A percentile compares a stretch with the other conserved stretches of the same genome.
Conservation (phyloP, 2,888 invertebrate genomes). For the Brenthis daphne region DNA sequence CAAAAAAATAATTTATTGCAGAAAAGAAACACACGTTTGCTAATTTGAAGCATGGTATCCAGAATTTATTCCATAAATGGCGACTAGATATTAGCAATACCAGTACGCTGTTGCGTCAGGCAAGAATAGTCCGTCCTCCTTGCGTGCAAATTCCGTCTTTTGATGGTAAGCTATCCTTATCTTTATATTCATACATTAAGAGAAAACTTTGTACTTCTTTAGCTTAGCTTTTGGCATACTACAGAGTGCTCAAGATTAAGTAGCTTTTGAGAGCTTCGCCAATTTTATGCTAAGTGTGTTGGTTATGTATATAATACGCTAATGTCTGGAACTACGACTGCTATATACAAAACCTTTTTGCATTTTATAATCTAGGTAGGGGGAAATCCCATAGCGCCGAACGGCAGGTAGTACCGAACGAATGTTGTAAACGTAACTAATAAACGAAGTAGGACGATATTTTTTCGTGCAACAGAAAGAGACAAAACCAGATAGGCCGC, state of each 20-base stretch:
- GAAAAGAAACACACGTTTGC: conserved; percentile 33
- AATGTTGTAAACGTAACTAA: not conserved
- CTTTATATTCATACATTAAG: not conserved
- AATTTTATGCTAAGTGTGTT: too few relatives aligned
- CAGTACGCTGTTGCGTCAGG: conserved; percentile 48
- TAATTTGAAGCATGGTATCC: conserved; percentile 27
- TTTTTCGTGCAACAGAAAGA: too few relatives aligned
- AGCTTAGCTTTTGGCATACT: too few relatives aligned
- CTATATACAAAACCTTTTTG: too few relatives aligned
- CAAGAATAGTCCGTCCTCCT: conserved; percentile 60
- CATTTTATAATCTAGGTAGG: not conserved
- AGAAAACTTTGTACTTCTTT: too few relatives aligned
- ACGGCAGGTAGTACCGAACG: not conserved
- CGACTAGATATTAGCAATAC: conserved; percentile 50
- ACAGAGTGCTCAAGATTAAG: too few relatives aligned
- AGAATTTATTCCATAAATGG: conserved; percentile 49
- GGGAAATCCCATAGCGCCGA: not conserved
- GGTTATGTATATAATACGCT: too few relatives aligned
- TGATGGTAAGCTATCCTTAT: conserved; percentile 34
- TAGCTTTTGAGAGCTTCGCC: too few relatives aligned
- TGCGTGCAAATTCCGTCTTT: conserved; percentile 44
- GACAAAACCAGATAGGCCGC: too few relatives aligned
- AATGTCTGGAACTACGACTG: too few relatives aligned
- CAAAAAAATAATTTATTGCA: conserved; percentile 8
- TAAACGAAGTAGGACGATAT: conserved; percentile 35